phyloP scores from a whole-genome alignment of 2,797 vertebrate genomes.

The Lycodopsis pacificus region DNA sequence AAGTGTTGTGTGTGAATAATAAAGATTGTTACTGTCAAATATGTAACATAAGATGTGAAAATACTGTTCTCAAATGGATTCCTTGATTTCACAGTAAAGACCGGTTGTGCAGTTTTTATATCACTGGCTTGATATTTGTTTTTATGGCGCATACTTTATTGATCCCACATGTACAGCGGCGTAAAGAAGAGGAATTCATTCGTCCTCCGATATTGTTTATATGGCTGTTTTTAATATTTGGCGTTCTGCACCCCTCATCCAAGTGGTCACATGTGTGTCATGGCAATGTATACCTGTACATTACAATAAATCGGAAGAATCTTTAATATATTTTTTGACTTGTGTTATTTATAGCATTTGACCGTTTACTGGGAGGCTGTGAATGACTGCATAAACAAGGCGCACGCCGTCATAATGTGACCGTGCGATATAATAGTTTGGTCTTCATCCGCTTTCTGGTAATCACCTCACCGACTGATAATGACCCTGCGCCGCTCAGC shows the following conservation, averaged over 20 bases:
- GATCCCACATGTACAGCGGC: constrained; percentile 76
- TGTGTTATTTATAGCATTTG: constrained; percentile 46
- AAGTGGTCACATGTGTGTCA: constrained; percentile 87
- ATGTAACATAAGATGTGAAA: constrained; percentile 85
- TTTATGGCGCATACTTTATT: constrained; percentile 78
- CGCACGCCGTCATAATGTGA: constrained; percentile 59
- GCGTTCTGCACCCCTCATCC: constrained; percentile 73
- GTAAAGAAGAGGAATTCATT: constrained; percentile 59
- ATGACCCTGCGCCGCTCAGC: constrained; percentile 70
- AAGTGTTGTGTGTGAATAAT: constrained; percentile 78
- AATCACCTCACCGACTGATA: constrained; percentile 68
- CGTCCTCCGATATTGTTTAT: constrained; percentile 79
- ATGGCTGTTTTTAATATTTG: constrained; percentile 80
- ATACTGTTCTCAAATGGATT: constrained; percentile 78
- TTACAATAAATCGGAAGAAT: constrained; percentile 98
- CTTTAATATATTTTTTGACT: constrained; percentile 88
- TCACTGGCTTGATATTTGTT: constrained; percentile 80
- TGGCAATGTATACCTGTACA: constrained; percentile 97
- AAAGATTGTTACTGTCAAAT: constrained; percentile 80
- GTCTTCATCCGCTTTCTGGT: constrained; percentile 67
- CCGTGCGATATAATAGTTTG: constrained; percentile 75
- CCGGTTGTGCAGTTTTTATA: constrained; percentile 80
- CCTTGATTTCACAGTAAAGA: constrained; percentile 74
- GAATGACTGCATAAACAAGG: not conserved
- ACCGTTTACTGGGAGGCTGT: not conserved